Evolutionary conservation across 2,888 invertebrate species (phyloP).

Genomic region (Sturmia bella): DNA sequence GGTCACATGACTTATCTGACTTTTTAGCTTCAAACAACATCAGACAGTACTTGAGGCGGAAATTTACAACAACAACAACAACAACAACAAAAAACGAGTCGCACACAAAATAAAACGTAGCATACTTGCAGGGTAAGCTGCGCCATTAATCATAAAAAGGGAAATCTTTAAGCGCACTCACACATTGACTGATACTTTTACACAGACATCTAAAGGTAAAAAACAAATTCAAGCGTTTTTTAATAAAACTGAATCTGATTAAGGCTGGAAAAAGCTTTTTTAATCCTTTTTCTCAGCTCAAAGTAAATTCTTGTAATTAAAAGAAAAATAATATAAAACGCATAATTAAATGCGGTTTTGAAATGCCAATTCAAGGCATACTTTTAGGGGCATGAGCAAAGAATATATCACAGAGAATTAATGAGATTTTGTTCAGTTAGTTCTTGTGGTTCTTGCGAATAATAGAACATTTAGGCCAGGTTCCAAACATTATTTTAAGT

Average conservation of each 20-base stretch:
- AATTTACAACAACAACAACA: neutral
- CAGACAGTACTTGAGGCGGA: conserved; percentile 63
- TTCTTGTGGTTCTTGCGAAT: no score
- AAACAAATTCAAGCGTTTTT: conserved; percentile 10
- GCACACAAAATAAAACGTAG: conserved; percentile 18
- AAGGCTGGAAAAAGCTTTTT: neutral
- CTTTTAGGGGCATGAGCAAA: neutral
- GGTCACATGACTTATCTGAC: conserved; percentile 69
- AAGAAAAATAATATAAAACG: neutral
- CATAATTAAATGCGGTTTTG: conserved; percentile 1
- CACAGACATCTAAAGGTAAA: neutral
- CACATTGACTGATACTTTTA: neutral
- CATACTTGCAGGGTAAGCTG: conserved; percentile 40
- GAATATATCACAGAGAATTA: no score
- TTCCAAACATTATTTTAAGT: no score
- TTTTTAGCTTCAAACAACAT: conserved; percentile 58
- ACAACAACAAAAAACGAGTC: no score
- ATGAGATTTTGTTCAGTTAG: no score
- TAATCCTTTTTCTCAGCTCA: neutral
- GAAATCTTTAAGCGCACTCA: neutral
- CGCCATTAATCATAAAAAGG: conserved; percentile 1
- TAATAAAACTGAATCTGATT: conserved; percentile 16
- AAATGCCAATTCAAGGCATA: neutral
- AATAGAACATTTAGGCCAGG: no score
- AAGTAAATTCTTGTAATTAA: neutral